phyloP scores from a whole-genome alignment of 2,888 invertebrate genomes.

The Campopleginae sp. region DNA sequence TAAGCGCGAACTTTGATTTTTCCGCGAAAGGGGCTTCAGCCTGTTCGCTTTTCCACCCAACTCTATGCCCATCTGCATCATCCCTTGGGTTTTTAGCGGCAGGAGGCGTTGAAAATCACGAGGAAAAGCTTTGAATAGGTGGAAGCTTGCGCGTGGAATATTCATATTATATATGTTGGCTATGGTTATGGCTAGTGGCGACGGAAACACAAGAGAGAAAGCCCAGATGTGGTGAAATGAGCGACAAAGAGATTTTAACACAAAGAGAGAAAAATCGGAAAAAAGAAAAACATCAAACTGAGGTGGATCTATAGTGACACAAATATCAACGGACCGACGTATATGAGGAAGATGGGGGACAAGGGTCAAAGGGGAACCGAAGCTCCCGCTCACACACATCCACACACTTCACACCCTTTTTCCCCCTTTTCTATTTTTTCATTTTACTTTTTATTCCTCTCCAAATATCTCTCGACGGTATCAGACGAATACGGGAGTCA shows the following conservation, averaged over 20 bases:
- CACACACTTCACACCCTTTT: constrained; percentile 27
- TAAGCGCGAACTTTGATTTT: constrained; percentile 66
- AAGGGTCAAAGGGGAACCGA: constrained; percentile 57
- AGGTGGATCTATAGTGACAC: constrained; percentile 57
- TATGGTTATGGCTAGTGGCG: constrained; percentile 22
- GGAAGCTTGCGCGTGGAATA: constrained; percentile 49
- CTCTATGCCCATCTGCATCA: constrained; percentile 34
- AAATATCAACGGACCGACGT: constrained; percentile 60
- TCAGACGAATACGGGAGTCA: constrained; percentile 32
- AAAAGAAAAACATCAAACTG: constrained; percentile 49
- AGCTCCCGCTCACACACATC: constrained; percentile 26
- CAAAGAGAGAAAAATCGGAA: constrained; percentile 13
- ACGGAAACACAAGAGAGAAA: constrained; percentile 49
- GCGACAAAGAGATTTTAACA: constrained; percentile 4
- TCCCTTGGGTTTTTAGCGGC: constrained; percentile 35
- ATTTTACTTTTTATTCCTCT: constrained; percentile 6
- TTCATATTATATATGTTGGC: constrained; percentile 47
- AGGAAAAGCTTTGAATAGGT: constrained; percentile 58
- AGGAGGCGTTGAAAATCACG: constrained; percentile 50
- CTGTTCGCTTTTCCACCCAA: constrained; percentile 5
- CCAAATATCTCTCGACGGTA: constrained; percentile 29
- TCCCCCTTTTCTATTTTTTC: background rate
- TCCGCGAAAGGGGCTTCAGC: constrained; percentile 37
- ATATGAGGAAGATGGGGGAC: constrained; percentile 44
- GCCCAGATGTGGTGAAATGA: constrained; percentile 17